Evolutionary conservation across 2,113 vertebrate species (phyloP), one percentile per base, ranked within the genome.

Genomic region (Petrocephalus microphthalmus): DNA sequence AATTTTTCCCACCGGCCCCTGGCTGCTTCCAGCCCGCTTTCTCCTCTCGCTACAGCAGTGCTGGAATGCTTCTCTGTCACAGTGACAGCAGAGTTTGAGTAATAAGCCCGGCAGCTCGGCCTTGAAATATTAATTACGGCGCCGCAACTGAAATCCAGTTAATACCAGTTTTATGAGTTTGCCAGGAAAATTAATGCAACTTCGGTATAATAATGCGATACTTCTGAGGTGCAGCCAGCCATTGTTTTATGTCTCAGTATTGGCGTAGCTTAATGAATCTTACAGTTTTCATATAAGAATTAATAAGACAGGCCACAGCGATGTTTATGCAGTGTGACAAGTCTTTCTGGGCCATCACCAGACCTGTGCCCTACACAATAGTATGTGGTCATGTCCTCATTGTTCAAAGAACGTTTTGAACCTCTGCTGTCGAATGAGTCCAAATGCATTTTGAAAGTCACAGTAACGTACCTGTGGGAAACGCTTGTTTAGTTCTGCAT

Each of bases 61-160:
- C 93, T 92, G 93, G 93, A 94, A 90, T 90, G 84, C 90, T 92
- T 90, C 85, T 92, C 93, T 94, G 93, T 94, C 89, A 88, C 89
- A 86, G 67, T 90, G 93, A 92, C 90, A 92, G 93, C 90, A 87
- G 91, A 92, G 92, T 94, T 90, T 88, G 88, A 95, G 92, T 93
- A 94, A 91, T 90, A 89, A 88, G 91, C 91, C 78, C 87, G 87
- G 90, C 90, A 93, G 91, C 92, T 90, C 92, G 88, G 91, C 92
- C 91, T 91, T 92, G 92, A 92, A 91, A 93, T 94, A 90, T 92
- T 93, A 93, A 94, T 96, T 95, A 94, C 5, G 86, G 84, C 89
- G 89, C 82, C 92, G 92, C 92, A 93, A 92, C 91, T 85, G 92
- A 91, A 91, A 91, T 88, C 92, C 91, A 92, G 93, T 92, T 92